Percentiles rank a stretch among this genome's conserved stretches.
These are phyloP conservation scores for Pollenia griseotomentosa DNA, from an alignment of 2,888 invertebrate genomes.

Conservation along the genomic window DNA sequence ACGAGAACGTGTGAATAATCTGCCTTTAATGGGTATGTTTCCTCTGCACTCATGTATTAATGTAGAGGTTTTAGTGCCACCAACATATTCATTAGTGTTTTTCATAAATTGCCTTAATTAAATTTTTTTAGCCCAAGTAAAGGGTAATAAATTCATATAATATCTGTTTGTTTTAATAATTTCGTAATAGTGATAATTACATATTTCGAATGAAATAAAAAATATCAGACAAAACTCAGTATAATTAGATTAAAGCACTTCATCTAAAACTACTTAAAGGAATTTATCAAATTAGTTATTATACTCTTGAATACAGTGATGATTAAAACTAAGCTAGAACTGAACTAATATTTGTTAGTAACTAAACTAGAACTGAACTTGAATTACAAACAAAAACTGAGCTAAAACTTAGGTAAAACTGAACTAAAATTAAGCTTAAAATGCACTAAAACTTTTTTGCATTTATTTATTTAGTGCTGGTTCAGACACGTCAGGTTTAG, in stretches of 20 bases:
- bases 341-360: not conserved
- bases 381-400: not conserved
- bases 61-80: not conserved
- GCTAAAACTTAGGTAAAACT: too few species aligned
- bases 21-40: not conserved
- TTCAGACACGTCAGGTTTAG: too few species aligned
- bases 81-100: constrained; percentile 36
- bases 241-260: not conserved
- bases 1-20: not conserved
- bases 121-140: constrained; percentile 61
- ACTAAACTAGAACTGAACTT: not conserved
- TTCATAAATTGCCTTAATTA: constrained; percentile 74
- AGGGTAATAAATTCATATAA: constrained; percentile 36
- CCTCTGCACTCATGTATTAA: not conserved
- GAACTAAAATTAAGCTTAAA: not conserved
- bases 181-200: not conserved
- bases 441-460: not conserved
- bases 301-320: too few species aligned
- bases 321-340: not conserved
- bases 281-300: not conserved
- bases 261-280: not conserved
- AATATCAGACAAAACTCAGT: not conserved
- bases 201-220: not conserved
- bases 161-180: not conserved
- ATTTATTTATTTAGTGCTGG: too few species aligned